Conservation (phyloP, 2,797 vertebrate genomes). For the Lutjanus campechanus region DNA sequence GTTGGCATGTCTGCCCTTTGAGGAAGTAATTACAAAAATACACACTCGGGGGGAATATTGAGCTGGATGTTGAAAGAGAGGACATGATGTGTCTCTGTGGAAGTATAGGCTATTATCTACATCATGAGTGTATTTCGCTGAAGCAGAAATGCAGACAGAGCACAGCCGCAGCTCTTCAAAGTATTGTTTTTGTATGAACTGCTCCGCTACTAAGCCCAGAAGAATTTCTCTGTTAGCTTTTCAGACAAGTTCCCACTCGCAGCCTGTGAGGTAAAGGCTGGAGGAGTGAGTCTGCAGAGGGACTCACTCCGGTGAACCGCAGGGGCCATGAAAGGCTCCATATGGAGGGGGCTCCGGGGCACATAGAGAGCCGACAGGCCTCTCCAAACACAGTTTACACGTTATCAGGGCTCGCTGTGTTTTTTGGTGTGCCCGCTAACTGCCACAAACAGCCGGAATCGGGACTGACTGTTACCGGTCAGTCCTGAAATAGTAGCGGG, state of each 20-base stretch:
- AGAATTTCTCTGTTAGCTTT: constrained; percentile 85
- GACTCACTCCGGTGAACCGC: constrained; percentile 70
- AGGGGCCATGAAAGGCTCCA: constrained; percentile 67
- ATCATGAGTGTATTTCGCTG: neutral
- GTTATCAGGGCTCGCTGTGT: constrained; percentile 46
- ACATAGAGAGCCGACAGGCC: constrained; percentile 51
- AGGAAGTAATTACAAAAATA: neutral
- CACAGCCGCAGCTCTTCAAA: constrained; percentile 58
- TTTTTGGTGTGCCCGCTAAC: constrained; percentile 58
- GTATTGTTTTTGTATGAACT: constrained; percentile 66
- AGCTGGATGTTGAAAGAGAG: neutral
- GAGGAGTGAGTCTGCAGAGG: constrained; percentile 51
- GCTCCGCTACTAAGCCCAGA: constrained; percentile 75
- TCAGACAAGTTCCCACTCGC: constrained; percentile 86
- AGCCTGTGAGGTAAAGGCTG: constrained; percentile 67
- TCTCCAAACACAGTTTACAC: constrained; percentile 24
- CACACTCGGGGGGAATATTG: neutral
- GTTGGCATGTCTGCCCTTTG: constrained; percentile 5
- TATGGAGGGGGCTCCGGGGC: constrained; percentile 65
- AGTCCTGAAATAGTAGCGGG: constrained; percentile 63
- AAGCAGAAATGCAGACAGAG: constrained; percentile 23
- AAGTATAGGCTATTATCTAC: neutral
- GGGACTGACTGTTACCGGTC: constrained; percentile 36
- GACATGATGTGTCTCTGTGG: neutral
- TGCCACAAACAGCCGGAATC: constrained; percentile 50